These are phyloP conservation scores for Cryptocheilus praepositus DNA, from an alignment of 2,888 invertebrate genomes.

Conservation along the genomic window DNA sequence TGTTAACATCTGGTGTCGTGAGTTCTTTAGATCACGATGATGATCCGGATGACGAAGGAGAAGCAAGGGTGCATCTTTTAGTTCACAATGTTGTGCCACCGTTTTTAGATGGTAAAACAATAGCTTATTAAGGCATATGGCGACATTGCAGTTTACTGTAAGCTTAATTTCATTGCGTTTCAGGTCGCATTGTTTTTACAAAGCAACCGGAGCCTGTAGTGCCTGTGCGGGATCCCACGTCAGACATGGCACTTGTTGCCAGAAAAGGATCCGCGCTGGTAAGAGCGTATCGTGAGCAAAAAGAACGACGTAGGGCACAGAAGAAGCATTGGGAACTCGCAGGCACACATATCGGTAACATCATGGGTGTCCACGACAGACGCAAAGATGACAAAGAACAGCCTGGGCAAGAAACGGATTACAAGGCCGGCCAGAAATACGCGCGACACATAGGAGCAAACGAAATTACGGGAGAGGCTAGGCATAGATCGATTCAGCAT, in stretches of 20 bases:
- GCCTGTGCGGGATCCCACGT: slow-evolving; percentile 96
- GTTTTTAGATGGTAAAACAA: slow-evolving; percentile 89
- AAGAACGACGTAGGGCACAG: slow-evolving; percentile 96
- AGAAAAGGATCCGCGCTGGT: slow-evolving; percentile 96
- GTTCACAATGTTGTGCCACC: slow-evolving; percentile 99
- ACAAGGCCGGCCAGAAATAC: slow-evolving; percentile 96
- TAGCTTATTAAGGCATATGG: not conserved
- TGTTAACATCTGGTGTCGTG: slow-evolving; percentile 96
- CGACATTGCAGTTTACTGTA: too few species aligned
- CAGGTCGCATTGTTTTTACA: slow-evolving; percentile 94
- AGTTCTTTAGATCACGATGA: slow-evolving; percentile 91
- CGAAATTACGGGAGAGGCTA: slow-evolving; percentile 81
- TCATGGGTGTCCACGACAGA: slow-evolving; percentile 89
- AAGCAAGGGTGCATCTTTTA: slow-evolving; percentile 94
- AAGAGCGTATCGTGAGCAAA: slow-evolving; percentile 93
- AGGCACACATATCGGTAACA: slow-evolving; percentile 96
- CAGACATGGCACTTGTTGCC: slow-evolving; percentile 97
- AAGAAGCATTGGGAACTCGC: slow-evolving; percentile 99
- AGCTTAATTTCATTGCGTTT: not conserved
- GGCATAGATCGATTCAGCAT: slow-evolving; percentile 87
- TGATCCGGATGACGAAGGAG: slow-evolving; percentile 96
- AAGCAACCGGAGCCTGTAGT: slow-evolving; percentile 99
- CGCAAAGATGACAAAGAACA: slow-evolving; percentile 82
- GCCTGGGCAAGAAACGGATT: slow-evolving; percentile 79
- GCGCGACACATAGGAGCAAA: slow-evolving; percentile 93